These are phyloP conservation scores for Mus minutoides DNA, from an alignment of 2,797 vertebrate species.

Conservation along the genomic window DNA sequence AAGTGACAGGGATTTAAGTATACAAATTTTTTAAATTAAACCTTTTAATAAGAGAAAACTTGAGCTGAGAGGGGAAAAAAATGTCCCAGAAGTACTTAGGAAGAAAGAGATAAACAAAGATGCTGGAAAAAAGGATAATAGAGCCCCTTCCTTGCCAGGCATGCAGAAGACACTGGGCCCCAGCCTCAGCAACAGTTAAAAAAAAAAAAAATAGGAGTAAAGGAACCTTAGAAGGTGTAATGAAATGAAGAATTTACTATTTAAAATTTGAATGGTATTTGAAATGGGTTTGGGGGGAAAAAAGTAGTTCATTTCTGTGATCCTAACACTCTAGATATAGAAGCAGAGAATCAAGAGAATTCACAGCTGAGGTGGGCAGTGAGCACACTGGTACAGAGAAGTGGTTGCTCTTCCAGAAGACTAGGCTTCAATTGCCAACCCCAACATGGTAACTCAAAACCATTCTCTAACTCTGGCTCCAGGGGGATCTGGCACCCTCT, in stretches of 20 bases:
- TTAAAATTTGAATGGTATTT: constrained; percentile 27
- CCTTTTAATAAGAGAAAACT: constrained; percentile 16
- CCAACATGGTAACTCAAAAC: not conserved
- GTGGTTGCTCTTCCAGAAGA: not conserved
- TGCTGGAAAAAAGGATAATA: not conserved
- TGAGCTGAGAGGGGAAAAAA: not conserved
- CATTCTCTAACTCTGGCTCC: not conserved
- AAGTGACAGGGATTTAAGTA: not conserved
- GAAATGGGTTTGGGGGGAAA: not conserved
- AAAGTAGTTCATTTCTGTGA: not conserved
- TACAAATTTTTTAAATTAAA: not conserved
- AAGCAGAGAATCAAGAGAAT: not conserved
- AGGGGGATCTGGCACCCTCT: not conserved
- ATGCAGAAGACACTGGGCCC: not conserved
- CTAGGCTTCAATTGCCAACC: not conserved
- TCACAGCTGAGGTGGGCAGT: not conserved
- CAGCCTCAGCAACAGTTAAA: not conserved
- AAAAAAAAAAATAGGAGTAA: not conserved
- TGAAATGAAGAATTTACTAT: not conserved
- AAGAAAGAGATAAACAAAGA: constrained; percentile 5
- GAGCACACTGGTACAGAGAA: not conserved
- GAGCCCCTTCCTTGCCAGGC: not conserved
- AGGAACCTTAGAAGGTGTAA: not conserved
- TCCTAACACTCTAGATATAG: not conserved
- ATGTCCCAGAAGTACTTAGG: not conserved